Conservation (phyloP, 37 sponge, comb jelly and placozoan species). For the Petrosia ficiformis region DNA sequence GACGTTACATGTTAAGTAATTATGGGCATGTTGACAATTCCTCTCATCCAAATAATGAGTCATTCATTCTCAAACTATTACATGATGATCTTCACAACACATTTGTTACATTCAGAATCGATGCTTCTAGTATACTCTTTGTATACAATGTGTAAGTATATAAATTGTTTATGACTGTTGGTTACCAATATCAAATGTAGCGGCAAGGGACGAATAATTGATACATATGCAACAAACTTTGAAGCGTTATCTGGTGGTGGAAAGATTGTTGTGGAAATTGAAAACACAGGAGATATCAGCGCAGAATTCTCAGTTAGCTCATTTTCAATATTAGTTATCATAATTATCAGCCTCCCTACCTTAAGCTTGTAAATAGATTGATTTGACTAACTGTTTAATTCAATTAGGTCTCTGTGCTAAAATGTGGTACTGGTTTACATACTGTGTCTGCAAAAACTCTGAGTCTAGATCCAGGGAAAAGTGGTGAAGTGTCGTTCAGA, state of each 20-base stretch:
- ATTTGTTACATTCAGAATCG: constrained; percentile 63
- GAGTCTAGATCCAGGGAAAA: constrained; percentile 46
- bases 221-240: constrained; percentile 37
- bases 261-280: constrained; percentile 47
- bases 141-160: constrained; percentile 48
- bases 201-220: constrained; percentile 62
- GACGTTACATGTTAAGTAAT: constrained; percentile 56
- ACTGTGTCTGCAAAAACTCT: constrained; percentile 20
- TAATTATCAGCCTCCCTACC: no score
- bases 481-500: constrained; percentile 24
- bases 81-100: constrained; percentile 68
- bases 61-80: constrained; percentile 51
- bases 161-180: background rate
- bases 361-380: background rate
- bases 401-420: constrained; percentile 24
- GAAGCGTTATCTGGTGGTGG: constrained; percentile 30
- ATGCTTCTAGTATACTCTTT: constrained; percentile 62
- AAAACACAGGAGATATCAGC: constrained; percentile 68
- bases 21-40: constrained; percentile 58
- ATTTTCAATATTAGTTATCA: background rate
- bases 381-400: background rate
- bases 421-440: constrained; percentile 35
- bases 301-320: constrained; percentile 51
- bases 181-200: background rate
- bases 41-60: constrained; percentile 47